Base-by-base conservation (phyloP, 2,888 invertebrate species). In the Lepidochitona cinerea region DNA sequence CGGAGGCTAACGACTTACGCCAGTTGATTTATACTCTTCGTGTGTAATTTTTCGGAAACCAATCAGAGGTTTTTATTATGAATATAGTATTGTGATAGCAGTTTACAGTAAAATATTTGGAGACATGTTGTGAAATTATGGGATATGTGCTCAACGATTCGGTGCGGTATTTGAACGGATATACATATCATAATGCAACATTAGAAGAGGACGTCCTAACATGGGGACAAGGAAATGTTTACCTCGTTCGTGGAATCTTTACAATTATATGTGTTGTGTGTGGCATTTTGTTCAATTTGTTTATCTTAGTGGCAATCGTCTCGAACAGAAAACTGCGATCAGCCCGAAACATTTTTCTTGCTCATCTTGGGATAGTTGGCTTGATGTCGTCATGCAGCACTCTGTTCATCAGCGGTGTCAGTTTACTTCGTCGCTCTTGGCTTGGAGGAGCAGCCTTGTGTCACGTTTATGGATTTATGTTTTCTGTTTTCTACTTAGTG, bases 311-410 rank as follows among this genome's bases (percentile, higher is more conserved):
- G 7, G 79, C 84, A 2, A 82, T 84, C 36, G 79, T 83, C 68
- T 83, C 83, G 1, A 85, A 85, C 74, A 75, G 84, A 14, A 75
- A 83, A 29, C 73, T 85, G 36, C 73, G 83, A n/a, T 80, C 80
- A 14, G 82, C 84, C 6, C 74, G 85, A 52, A 85, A 85, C 77
- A 80, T 84, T 59, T 75, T 85, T 2, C 76, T 85, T 7, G 80
- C 84, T n/a, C 84, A 85, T 74, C 76, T 85, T 52, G 84, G 83
- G 9, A 71, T 76, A 12, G 79, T 83, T 0, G 85, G 85, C 6
- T 54, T 85, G 64, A 67, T 77, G 0, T 53, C 81, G 0, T 81
- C 82, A 12, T 67, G 81, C 32, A 68, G 80, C 3, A 79, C 79
- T 3, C 80, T 81, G 32, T 73, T 84, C 26, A 75, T 77, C 33